phyloP scores from a whole-genome alignment of 2,888 invertebrate genomes.

The Synergus umbraculus region DNA sequence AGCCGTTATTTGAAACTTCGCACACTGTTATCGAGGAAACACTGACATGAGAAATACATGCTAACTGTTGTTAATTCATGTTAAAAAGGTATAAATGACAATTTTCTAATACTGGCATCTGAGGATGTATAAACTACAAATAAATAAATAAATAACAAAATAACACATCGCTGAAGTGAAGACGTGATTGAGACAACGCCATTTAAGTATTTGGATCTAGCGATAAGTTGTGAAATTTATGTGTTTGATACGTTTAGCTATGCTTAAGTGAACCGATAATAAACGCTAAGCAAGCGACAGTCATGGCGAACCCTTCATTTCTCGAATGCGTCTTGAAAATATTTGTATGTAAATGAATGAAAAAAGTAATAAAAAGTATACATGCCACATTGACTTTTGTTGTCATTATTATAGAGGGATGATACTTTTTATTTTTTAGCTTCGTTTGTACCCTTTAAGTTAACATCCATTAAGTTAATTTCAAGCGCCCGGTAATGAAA shows the following conservation, averaged over 20 bases:
- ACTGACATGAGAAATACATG: slow-evolving; percentile 41
- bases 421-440: not conserved
- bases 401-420: slow-evolving; percentile 4
- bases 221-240: slow-evolving; percentile 56
- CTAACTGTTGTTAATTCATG: slow-evolving; percentile 33
- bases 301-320: slow-evolving; percentile 64
- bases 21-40: slow-evolving; percentile 44
- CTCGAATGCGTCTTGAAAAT: slow-evolving; percentile 71
- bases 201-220: slow-evolving; percentile 48
- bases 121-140: slow-evolving; percentile 1
- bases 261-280: slow-evolving; percentile 50
- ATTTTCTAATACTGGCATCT: slow-evolving; percentile 32
- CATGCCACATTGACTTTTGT: slow-evolving; percentile 50
- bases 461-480: not conserved
- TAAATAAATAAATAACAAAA: slow-evolving; percentile 8
- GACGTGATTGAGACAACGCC: slow-evolving; percentile 34
- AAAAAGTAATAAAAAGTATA: slow-evolving; percentile 70
- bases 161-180: slow-evolving; percentile 14
- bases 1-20: slow-evolving; percentile 4
- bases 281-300: slow-evolving; percentile 57
- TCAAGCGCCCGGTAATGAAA: no score
- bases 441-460: not conserved
- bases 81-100: slow-evolving; percentile 31
- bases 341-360: slow-evolving; percentile 76
- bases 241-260: slow-evolving; percentile 52